phyloP scores from a whole-genome alignment of 2,888 invertebrate species.

The Hirtodrosophila trivittata region DNA sequence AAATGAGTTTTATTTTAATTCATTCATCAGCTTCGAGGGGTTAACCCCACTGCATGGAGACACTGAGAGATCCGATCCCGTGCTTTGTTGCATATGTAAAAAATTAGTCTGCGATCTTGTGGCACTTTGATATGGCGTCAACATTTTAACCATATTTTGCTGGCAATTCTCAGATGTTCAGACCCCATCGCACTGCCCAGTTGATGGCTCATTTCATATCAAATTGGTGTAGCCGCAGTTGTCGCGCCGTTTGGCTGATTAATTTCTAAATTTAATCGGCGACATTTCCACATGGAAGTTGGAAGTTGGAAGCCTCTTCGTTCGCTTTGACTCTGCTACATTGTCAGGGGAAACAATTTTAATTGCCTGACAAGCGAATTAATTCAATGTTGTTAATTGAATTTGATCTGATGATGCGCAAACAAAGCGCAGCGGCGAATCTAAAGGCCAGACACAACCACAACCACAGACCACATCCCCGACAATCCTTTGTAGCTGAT shows the following conservation, averaged over 20 bases:
- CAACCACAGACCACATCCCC: background rate
- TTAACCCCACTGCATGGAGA: background rate
- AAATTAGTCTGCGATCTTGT: constrained; percentile 28
- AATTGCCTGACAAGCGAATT: constrained; percentile 83
- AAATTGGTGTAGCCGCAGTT: constrained; percentile 55
- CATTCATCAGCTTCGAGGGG: background rate
- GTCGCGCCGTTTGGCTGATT: constrained; percentile 70
- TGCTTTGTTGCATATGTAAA: constrained; percentile 50
- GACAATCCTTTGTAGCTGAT: constrained; percentile 60
- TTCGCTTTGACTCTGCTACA: constrained; percentile 41
- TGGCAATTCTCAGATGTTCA: constrained; percentile 5
- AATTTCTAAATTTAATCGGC: constrained; percentile 77
- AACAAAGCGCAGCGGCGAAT: constrained; percentile 45
- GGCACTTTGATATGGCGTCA: constrained; percentile 59
- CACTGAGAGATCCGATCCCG: constrained; percentile 21
- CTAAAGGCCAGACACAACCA: constrained; percentile 49
- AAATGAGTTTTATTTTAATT: no score
- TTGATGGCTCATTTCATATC: constrained; percentile 70
- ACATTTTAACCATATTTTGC: constrained; percentile 47
- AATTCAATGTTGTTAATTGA: constrained; percentile 83
- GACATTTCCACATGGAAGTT: constrained; percentile 67
- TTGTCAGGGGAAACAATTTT: constrained; percentile 71
- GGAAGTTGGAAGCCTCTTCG: constrained; percentile 12
- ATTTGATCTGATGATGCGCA: constrained; percentile 80
- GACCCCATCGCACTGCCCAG: constrained; percentile 29